Evolutionary conservation across 2,797 vertebrate species (phyloP).

Genomic region (Phoeniculus purpureus): DNA sequence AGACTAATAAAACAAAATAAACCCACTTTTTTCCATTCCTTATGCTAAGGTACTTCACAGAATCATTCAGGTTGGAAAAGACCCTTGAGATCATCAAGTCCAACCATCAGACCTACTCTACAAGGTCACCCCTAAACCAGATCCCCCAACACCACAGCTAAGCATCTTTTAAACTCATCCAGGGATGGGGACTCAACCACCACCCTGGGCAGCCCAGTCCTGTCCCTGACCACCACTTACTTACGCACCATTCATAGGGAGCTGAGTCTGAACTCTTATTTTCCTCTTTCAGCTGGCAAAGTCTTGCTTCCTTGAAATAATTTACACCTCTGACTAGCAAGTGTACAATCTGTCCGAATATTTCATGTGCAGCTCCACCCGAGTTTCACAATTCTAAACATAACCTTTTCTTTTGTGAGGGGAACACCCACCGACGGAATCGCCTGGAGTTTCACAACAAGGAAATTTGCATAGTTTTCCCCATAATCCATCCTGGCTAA

Average conservation of each 20-base stretch:
- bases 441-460: constrained; percentile 50
- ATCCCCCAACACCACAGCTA: too few species aligned
- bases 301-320: constrained; percentile 9
- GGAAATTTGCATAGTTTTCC: not conserved
- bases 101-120: too few species aligned
- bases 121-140: too few species aligned
- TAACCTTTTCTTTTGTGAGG: constrained; percentile 28
- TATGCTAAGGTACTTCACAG: not conserved
- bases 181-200: too few species aligned
- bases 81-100: too few species aligned
- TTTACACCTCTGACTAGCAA: not conserved
- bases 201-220: too few species aligned
- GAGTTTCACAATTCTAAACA: constrained; percentile 42
- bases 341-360: not conserved
- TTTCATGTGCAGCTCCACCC: constrained; percentile 17
- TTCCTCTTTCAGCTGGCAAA: not conserved
- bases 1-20: not conserved
- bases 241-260: not conserved
- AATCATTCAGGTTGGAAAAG: too few species aligned
- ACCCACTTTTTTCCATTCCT: not conserved
- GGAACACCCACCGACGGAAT: constrained; percentile 8
- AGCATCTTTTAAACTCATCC: too few species aligned
- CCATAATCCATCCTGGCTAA: not conserved
- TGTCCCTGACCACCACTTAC: too few species aligned
- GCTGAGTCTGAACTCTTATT: not conserved